Conservation (phyloP, 2,797 vertebrate genomes). For the Phyllotis vaccarum region DNA sequence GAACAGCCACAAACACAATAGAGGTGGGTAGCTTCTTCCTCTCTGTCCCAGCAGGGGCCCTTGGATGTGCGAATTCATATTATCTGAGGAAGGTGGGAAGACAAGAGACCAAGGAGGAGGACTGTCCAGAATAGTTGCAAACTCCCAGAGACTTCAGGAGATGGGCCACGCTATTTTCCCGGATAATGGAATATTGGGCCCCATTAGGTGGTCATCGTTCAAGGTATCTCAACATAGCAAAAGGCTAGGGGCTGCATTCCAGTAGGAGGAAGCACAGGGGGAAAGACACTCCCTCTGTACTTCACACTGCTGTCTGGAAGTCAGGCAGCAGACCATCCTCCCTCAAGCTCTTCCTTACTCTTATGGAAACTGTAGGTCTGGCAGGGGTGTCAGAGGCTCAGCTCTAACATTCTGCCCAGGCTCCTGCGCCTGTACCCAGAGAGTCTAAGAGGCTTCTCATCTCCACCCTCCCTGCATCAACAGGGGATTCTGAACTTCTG, state of each 20-base stretch:
- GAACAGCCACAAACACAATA: not conserved
- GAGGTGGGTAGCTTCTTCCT: not conserved
- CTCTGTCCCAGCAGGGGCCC: not conserved
- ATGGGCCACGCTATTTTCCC: not conserved
- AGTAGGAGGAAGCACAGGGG: not conserved
- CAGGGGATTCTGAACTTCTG: not conserved
- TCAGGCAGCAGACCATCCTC: not conserved
- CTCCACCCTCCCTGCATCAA: not conserved
- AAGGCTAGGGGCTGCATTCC: fast-evolving
- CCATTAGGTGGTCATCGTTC: not conserved
- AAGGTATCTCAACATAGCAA: fast-evolving
- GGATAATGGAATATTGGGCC: fast-evolving
- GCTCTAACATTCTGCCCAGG: not conserved
- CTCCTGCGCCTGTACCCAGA: not conserved
- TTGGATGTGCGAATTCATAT: not conserved
- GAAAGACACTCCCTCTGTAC: not conserved
- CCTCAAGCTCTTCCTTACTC: not conserved
- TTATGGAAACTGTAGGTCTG: not conserved
- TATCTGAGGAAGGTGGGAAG: not conserved
- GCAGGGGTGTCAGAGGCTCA: not conserved
- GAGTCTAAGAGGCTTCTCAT: not conserved
- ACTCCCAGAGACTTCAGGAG: not conserved
- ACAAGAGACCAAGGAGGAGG: not conserved
- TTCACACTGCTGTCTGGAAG: not conserved
- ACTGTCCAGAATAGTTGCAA: not conserved